Percentiles rank a stretch among this genome's conserved stretches.
These are phyloP conservation scores for Zoanthus sansibaricus DNA, from an alignment of 92 coral and sea anemone species.

Conservation along the genomic window DNA sequence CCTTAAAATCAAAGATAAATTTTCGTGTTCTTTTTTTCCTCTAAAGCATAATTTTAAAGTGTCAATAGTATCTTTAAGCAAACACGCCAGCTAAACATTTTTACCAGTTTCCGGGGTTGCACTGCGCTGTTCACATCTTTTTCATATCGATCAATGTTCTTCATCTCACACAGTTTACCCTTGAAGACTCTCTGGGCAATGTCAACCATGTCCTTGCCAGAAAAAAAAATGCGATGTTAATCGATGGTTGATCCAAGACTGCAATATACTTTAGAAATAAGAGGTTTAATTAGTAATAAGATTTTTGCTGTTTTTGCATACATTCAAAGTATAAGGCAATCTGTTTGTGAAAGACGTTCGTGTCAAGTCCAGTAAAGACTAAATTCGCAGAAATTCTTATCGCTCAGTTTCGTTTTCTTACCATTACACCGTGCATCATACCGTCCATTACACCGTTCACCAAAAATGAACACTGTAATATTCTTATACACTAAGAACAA, in stretches of 20 bases:
- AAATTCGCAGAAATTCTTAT: too few species aligned
- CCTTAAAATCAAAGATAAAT: too few species aligned
- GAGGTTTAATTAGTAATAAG: background rate
- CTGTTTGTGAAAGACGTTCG: background rate
- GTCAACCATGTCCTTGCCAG: conserved; percentile 64
- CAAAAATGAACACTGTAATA: background rate
- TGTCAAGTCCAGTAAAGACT: too few species aligned
- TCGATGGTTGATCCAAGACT: background rate
- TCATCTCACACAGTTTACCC: conserved; percentile 65
- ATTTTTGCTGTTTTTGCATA: background rate
- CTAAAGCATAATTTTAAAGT: too few species aligned
- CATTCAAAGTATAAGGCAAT: background rate
- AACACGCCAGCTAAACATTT: background rate
- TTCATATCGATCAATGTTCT: conserved; percentile 54
- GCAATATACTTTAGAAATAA: background rate
- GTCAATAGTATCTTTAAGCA: background rate
- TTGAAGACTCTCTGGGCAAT: conserved; percentile 61
- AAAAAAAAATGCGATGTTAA: background rate
- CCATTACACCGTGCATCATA: too few species aligned
- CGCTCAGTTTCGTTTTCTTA: too few species aligned
- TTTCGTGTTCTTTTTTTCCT: too few species aligned
- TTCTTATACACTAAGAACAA: background rate
- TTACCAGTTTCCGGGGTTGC: background rate
- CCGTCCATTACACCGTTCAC: too few species aligned
- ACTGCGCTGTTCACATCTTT: conserved; percentile 50